Conservation (phyloP, 2,888 invertebrate species). For the Chironomus riparius region DNA sequence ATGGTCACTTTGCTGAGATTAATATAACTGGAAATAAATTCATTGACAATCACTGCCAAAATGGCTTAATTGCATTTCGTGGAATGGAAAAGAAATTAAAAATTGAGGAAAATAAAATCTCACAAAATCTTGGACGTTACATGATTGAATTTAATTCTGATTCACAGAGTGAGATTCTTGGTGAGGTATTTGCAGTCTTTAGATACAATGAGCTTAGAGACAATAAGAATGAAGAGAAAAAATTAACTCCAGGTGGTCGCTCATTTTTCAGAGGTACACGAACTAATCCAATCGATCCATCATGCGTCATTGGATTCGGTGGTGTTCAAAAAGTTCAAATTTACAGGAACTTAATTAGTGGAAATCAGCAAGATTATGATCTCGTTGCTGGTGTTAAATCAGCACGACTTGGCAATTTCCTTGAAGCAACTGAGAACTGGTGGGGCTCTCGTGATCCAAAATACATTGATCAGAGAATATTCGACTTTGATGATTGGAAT, state of each 20-base stretch:
- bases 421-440: conserved; percentile 91
- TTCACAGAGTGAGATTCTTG: conserved; percentile 88
- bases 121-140: conserved; percentile 68
- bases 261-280: conserved; percentile 23
- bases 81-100: conserved; percentile 96
- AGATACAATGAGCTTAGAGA: conserved; percentile 65
- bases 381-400: conserved; percentile 86
- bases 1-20: conserved; percentile 86
- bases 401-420: conserved; percentile 72
- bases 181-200: conserved; percentile 71
- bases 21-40: conserved; percentile 82
- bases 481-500: conserved; percentile 99
- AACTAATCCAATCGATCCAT: conserved; percentile 48
- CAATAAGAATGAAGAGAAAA: conserved; percentile 49
- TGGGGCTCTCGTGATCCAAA: conserved; percentile 78
- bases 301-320: conserved; percentile 81
- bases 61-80: conserved; percentile 65
- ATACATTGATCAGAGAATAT: conserved; percentile 73
- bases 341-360: conserved; percentile 78
- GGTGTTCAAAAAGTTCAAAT: conserved; percentile 92
- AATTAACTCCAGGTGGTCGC: not conserved
- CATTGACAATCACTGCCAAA: conserved; percentile 72
- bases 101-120: conserved; percentile 70
- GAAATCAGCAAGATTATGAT: conserved; percentile 78
- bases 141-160: conserved; percentile 82